Percentiles rank a stretch among this genome's conserved stretches.
These are phyloP conservation scores for Trachurus trachurus DNA, from an alignment of 2,797 vertebrate genomes.

Conservation along the genomic window DNA sequence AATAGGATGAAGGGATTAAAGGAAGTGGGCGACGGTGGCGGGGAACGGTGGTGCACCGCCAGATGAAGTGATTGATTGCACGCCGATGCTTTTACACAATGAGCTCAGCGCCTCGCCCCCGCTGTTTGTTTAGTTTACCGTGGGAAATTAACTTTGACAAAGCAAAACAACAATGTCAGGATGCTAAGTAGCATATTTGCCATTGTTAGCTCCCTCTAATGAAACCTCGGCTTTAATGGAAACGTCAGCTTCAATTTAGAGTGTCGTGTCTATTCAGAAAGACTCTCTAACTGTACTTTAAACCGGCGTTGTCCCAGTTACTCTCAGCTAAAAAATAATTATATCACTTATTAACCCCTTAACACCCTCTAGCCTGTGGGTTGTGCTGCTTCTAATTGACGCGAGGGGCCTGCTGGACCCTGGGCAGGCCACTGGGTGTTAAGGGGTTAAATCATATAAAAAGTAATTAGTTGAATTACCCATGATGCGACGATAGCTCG, in stretches of 20 bases:
- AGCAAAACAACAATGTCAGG: constrained; percentile 27
- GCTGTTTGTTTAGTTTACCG: constrained; percentile 56
- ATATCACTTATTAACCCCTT: too few species aligned
- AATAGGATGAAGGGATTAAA: constrained; percentile 59
- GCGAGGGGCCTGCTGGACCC: too few species aligned
- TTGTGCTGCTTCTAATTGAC: too few species aligned
- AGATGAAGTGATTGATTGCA: constrained; percentile 66
- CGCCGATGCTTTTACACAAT: constrained; percentile 51
- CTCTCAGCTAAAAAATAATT: too few species aligned
- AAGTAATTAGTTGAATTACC: too few species aligned
- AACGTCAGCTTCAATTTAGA: constrained; percentile 14
- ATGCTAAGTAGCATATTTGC: constrained; percentile 15
- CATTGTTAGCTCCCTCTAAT: neutral
- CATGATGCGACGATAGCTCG: too few species aligned
- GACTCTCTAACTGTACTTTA: too few species aligned
- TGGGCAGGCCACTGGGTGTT: too few species aligned
- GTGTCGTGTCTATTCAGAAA: neutral
- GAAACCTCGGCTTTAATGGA: constrained; percentile 13
- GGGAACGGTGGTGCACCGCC: constrained; percentile 25
- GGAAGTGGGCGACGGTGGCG: constrained; percentile 57
- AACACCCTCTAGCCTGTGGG: too few species aligned
- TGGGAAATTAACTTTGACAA: constrained; percentile 45
- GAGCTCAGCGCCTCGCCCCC: constrained; percentile 61
- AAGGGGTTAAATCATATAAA: too few species aligned
- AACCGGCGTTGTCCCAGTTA: too few species aligned